Evolutionary conservation across 2,797 vertebrate genomes (phyloP).

Genomic region (Picus viridis): DNA sequence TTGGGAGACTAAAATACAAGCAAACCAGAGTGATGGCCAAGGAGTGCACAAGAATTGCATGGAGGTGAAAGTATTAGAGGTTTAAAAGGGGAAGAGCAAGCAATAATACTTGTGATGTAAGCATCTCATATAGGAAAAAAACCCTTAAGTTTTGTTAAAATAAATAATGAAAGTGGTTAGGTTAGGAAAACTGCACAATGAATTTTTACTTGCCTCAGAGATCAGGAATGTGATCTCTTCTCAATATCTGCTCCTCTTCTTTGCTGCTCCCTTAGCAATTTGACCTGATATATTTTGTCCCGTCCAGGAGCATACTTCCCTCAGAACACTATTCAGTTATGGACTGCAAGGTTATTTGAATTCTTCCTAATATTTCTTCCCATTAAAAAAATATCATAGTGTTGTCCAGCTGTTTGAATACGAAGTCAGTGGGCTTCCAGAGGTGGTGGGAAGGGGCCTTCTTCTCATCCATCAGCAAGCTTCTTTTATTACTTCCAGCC

Average conservation of each 20-base stretch:
- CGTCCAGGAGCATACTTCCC: not conserved
- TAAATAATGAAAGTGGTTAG: not conserved
- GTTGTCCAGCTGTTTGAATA: not conserved
- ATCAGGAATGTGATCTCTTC: not conserved
- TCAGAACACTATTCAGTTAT: not conserved
- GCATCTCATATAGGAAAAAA: not conserved
- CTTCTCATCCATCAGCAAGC: not conserved
- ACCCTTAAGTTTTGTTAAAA: accelerated
- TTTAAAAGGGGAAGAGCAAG: not conserved
- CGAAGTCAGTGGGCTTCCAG: not conserved
- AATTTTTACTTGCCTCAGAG: not conserved
- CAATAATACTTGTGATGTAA: not conserved
- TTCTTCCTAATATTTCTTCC: not conserved
- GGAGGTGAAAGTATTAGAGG: not conserved
- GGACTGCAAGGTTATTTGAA: not conserved
- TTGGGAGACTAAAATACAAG: not conserved
- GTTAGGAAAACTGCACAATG: not conserved
- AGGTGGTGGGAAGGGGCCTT: not conserved
- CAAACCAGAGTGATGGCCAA: not conserved
- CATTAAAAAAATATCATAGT: not conserved
- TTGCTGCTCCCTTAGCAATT: not conserved
- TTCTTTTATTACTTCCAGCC: not conserved
- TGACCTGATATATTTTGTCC: not conserved
- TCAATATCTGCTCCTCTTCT: not conserved
- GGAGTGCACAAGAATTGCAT: not conserved